Base-by-base conservation (phyloP, 2,113 vertebrate species). In the Pavo muticus region DNA sequence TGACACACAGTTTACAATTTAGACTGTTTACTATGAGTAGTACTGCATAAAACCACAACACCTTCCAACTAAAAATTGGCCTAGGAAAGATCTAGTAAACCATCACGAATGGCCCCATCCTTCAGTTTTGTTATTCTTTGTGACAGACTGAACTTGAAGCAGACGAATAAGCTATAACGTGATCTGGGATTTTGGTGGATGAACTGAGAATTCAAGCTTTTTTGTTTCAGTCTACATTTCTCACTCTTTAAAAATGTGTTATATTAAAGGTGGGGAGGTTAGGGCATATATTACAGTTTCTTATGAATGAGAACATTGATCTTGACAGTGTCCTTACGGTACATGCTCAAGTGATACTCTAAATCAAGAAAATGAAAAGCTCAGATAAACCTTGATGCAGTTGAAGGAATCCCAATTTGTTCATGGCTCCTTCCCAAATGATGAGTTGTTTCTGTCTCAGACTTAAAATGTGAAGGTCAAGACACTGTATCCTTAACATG, bases 131-230 rank as follows among this genome's bases (percentile, higher is more conserved):
- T 9, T 89, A 7, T 67, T 80, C 83, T 45, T 24, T 87, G 29
- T 88, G 73, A 48, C 65, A 81, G 35, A 37, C 23, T 82, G 70
- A 60, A 14, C 48, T 61, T 7, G 30, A 92, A 78, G 13, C 40
- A 75, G 59, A 59, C 37, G 35, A 89, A 72, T 35, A 72, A 72
- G 24, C 37, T 75, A 17, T n/a, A 1, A 1, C 0, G 0, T 13
- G 59, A 57, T 50, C 63, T 50, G 21, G 69, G 35, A n/a, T 84
- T 91, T 95, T 79, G 4, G 47, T 60, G 67, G 40, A 82, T 44
- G 20, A 82, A 37, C 42, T 69, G 70, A 78, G 30, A 63, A 27
- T 70, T 47, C 10, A 52, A 23, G 3, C 0, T 5, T 69, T 54
- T 90, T 60, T 40, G 11, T 32, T 69, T n/a, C 57, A 72, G 61